phyloP scores from a whole-genome alignment of 2,888 invertebrate species.

The Drosophila greeni region DNA sequence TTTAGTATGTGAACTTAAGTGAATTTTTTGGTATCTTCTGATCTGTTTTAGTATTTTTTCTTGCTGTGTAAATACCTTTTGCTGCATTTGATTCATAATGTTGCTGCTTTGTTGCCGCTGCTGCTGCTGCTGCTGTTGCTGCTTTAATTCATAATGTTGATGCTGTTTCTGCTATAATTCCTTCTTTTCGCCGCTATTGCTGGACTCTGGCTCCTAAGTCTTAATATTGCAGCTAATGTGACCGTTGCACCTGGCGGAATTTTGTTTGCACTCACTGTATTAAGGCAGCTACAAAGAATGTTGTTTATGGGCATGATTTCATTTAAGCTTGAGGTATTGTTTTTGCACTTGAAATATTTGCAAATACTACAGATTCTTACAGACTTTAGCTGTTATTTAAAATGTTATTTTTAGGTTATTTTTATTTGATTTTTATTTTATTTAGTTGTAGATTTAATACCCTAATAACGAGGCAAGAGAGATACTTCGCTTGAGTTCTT shows the following conservation, averaged over 20 bases:
- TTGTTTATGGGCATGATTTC: too few species aligned
- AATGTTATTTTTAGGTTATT: too few species aligned
- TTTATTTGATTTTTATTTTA: too few species aligned
- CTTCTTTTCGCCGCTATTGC: conserved; percentile 11
- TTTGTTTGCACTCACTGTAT: conserved; percentile 1
- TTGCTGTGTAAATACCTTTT: conserved; percentile 9
- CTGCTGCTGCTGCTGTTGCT: conserved; percentile 1
- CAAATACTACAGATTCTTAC: not conserved
- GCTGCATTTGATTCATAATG: conserved; percentile 26
- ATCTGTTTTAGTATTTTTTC: not conserved
- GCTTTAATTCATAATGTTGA: conserved; percentile 15
- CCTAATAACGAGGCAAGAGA: not conserved
- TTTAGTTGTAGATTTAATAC: not conserved
- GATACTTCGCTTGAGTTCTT: not conserved
- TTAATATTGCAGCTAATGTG: conserved; percentile 29
- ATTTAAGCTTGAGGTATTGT: too few species aligned
- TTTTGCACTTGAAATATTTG: not conserved
- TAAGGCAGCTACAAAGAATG: too few species aligned
- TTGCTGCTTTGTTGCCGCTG: conserved; percentile 8
- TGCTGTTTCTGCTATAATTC: conserved; percentile 15
- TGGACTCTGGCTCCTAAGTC: conserved; percentile 14
- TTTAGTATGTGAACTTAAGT: too few species aligned
- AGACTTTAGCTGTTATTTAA: not conserved
- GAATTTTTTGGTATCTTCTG: too few species aligned
- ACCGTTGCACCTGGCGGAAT: conserved; percentile 21